Evolutionary conservation across 2,888 invertebrate species (phyloP), one percentile per base, ranked within the genome.

Genomic region (Athripsodes cinereus): DNA sequence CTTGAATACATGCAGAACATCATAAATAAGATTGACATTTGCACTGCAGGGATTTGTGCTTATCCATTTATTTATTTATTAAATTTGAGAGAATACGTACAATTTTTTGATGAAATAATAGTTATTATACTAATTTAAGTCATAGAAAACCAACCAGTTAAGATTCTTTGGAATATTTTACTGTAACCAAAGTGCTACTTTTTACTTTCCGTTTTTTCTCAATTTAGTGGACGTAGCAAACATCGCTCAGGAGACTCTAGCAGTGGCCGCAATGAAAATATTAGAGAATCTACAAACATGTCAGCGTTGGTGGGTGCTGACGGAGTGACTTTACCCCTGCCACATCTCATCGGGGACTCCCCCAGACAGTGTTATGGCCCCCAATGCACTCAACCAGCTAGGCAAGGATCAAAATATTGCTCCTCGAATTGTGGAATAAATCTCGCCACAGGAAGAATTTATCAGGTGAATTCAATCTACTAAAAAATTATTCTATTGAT

Each of bases 301-400:
- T 1, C 10, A 11, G 2, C 16, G 11, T 10, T 21, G 68, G 69
- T 47, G 75, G 22, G 59, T 65, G 55, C n/a, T 46, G 50, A 67
- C 72, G 2, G 71, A 72, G 61, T 64, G 70, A 35, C 66, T 69
- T 68, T 62, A 70, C 52, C 22, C 31, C 71, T 8, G 72, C 50
- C 71, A 21, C 86, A 78, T 66, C 67, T 83, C 55, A 80, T 81
- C 68, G 80, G 86, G 0, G 73, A 79, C 11, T 81, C 81, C 35
- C 79, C 88, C 0, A 75, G 88, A 1, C 97, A 98, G 68, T 99
- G 98, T 71, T 90, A 89, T 69, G 97, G 97, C 0, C 96, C 96
- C 0, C 85, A 86, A 55, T 99, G 99, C 72, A 80, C 81, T 0
- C 83, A 86, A 58, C 84, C 86, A 40, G 91, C 96, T 0, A 79